These are phyloP conservation scores for Dicrostonyx torquatus DNA, from an alignment of 2,797 vertebrate genomes.

Conservation along the genomic window DNA sequence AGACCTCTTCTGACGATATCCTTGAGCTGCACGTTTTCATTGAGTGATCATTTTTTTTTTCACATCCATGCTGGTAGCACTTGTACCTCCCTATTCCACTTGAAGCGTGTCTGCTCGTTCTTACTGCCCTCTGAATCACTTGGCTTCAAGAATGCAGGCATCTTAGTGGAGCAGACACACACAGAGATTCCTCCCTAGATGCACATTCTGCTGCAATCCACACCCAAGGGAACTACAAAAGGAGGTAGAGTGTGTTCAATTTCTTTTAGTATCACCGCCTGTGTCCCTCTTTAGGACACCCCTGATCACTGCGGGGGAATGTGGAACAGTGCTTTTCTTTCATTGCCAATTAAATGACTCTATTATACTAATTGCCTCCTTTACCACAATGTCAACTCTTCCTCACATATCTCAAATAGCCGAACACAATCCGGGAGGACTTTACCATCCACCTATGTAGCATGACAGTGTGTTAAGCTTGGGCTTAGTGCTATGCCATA, in stretches of 20 bases:
- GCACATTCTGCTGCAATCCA: neutral
- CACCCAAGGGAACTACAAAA: neutral
- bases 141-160: neutral
- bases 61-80: neutral
- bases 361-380: conserved; percentile 41
- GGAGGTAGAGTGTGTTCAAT: neutral
- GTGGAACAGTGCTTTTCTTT: conserved; percentile 3
- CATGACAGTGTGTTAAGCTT: neutral
- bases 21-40: neutral
- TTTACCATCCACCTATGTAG: neutral
- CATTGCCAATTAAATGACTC: conserved; percentile 18
- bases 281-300: neutral
- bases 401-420: neutral
- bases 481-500: conserved; percentile 34
- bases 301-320: conserved; percentile 4
- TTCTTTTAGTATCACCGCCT: conserved; percentile 17
- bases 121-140: neutral
- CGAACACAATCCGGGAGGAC: neutral
- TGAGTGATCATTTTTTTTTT: neutral
- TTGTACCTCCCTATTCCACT: neutral
- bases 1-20: neutral
- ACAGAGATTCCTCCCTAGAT: neutral
- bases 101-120: neutral
- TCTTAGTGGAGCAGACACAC: neutral
- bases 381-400: conserved; percentile 18